Evolutionary conservation across 2,797 vertebrate genomes (phyloP), one percentile per base, ranked within the genome.

Genomic region (Peromyscus aztecus): DNA sequence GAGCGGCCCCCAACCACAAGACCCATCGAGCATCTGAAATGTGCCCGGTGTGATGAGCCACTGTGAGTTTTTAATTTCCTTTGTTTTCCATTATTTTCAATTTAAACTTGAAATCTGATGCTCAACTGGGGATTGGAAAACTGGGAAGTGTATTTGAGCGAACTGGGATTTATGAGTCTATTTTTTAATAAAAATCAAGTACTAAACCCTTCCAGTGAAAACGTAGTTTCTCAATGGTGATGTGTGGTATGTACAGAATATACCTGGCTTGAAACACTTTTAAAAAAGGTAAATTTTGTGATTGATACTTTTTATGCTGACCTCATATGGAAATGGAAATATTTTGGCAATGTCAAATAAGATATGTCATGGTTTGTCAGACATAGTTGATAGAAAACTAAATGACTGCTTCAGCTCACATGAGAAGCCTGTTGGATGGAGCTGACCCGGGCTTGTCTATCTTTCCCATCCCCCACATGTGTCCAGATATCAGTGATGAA

Each of bases 1-100:
- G 6, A 40, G 27, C 14, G 4, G 6, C 9, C 55, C 31, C 71
- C 10, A 57, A 29, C 37, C 37, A 9, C 2, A 34, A 49, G 63
- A 52, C 14, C 21, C 21, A 29, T 40, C 2, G 0, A 40, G 49
- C 24, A 87, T 37, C 67, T 55, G 34, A 71, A 49, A 12, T 37
- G 37, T 34, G 29, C 73, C 27, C 5, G 10, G 69, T 89, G 27
- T 31, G 69, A 61, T 4, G 29, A 76, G 37, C 3, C 55, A 46
- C 69, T 40, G n/a, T 57, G 52, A 89, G 37, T 59, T 89, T 55
- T 84, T 43, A 83, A 88, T 88, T 88, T 73, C 85, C 71, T 59
- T 90, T 55, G 63, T 10, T 89, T 89, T 89, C 80, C 55, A 80
- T 89, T 84, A 86, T 76, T 92, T 90, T 69, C 49, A 10, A 59